These are phyloP conservation scores for Cheirogaleus medius DNA, from an alignment of 2,113 vertebrate genomes.

Conservation along the genomic window DNA sequence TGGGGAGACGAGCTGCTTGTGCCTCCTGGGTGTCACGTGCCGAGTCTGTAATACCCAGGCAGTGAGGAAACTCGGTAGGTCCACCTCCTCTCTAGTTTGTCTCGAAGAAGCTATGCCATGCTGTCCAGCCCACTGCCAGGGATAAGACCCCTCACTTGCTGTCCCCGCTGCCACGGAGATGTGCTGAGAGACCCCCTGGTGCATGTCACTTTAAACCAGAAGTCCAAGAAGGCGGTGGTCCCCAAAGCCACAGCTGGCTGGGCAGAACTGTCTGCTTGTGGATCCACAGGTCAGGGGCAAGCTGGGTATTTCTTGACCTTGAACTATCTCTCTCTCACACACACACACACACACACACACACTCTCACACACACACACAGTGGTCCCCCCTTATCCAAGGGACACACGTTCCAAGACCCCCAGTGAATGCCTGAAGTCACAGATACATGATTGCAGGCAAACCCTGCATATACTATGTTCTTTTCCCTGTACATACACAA, in stretches of 20 bases:
- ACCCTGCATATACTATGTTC: background rate
- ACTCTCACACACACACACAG: background rate
- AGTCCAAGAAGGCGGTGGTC: background rate
- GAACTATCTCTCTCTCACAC: background rate
- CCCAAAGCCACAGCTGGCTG: background rate
- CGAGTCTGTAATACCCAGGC: no score
- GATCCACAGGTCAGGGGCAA: rapidly evolving
- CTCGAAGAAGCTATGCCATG: no score
- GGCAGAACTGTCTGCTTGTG: background rate
- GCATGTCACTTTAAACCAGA: background rate
- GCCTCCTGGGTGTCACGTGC: rapidly evolving
- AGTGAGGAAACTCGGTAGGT: rapidly evolving
- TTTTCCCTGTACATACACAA: background rate
- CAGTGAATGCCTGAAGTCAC: background rate
- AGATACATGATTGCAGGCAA: background rate
- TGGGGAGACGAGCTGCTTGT: background rate
- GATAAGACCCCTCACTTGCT: background rate
- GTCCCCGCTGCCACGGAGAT: background rate
- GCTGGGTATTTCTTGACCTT: background rate
- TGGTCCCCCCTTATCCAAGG: background rate
- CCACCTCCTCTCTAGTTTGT: rapidly evolving
- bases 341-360: background rate
- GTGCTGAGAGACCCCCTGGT: background rate
- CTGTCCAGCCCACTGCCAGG: background rate
- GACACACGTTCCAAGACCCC: background rate